Percentiles rank a stretch among this genome's conserved stretches.
Conservation (phyloP, 2,113 vertebrate species). For the Pluvialis apricaria region DNA sequence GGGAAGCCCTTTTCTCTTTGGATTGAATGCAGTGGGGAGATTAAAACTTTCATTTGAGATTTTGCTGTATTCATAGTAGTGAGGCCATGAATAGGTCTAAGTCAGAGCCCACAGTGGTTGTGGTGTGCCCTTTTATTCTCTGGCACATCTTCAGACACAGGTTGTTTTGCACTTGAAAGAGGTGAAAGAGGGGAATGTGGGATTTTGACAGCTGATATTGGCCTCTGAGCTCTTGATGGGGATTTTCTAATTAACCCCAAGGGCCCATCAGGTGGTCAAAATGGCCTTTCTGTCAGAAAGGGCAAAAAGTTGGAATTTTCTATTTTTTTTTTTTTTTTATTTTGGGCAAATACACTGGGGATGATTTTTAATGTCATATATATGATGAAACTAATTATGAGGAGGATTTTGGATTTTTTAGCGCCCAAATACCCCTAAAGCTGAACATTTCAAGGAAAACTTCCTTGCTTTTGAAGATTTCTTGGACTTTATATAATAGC, state of each 20-base stretch:
- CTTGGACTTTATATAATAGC: background rate
- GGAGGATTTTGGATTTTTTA: background rate
- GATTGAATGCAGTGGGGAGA: conserved; percentile 82
- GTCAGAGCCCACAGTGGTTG: conserved; percentile 74
- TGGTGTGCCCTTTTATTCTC: conserved; percentile 81
- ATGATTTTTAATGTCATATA: background rate
- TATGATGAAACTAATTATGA: background rate
- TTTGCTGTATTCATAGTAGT: conserved; percentile 84
- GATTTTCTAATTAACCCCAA: conserved; percentile 84
- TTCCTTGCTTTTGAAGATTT: background rate
- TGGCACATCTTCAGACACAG: conserved; percentile 80
- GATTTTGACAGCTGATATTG: conserved; percentile 83
- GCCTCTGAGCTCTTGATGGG: conserved; percentile 80
- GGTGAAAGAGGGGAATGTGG: conserved; percentile 74
- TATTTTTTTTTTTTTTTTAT: background rate
- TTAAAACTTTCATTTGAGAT: conserved; percentile 88
- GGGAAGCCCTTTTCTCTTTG: conserved; percentile 83
- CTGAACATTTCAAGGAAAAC: background rate
- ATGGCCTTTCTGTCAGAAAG: conserved; percentile 72
- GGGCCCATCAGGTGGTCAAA: conserved; percentile 77
- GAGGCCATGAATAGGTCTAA: conserved; percentile 74
- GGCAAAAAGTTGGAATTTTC: conserved; percentile 71
- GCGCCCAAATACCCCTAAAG: background rate
- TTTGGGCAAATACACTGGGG: background rate
- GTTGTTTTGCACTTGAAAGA: conserved; percentile 88